phyloP scores from a whole-genome alignment of 2,113 vertebrate genomes.

The Cottus gobio region DNA sequence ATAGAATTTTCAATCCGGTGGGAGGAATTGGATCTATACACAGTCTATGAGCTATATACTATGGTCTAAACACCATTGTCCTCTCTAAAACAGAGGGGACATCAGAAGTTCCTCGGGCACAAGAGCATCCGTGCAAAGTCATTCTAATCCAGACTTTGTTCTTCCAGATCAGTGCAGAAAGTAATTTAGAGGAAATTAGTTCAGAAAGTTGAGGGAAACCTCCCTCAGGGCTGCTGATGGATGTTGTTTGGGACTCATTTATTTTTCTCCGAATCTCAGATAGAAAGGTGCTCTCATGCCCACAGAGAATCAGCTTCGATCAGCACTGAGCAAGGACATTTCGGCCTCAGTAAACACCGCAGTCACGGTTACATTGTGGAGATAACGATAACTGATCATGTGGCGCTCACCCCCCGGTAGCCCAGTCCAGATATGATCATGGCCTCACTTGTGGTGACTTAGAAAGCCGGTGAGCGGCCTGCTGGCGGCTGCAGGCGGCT shows the following conservation, averaged over 20 bases:
- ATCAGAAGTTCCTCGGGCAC: background rate
- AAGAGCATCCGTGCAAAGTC: conserved; percentile 5
- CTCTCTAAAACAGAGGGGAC: conserved; percentile 12
- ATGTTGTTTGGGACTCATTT: conserved; percentile 45
- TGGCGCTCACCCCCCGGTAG: conserved; percentile 24
- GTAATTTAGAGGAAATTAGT: conserved; percentile 18
- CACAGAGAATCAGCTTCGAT: conserved; percentile 58
- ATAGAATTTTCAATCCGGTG: background rate
- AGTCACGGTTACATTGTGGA: conserved; percentile 14
- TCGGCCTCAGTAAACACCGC: conserved; percentile 49
- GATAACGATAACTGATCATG: conserved; percentile 44
- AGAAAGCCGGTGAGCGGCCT: background rate
- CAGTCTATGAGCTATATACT: no score
- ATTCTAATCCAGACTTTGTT: conserved; percentile 31
- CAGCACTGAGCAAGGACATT: conserved; percentile 39
- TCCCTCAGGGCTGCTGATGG: conserved; percentile 30
- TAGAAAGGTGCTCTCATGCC: conserved; percentile 37
- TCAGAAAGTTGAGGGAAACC: conserved; percentile 24
- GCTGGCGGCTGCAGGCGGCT: conserved; percentile 16
- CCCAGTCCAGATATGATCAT: conserved; percentile 40
- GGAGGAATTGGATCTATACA: background rate
- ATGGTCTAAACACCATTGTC: conserved; percentile 18
- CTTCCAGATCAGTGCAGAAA: background rate
- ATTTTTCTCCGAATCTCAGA: conserved; percentile 44
- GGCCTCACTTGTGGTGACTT: conserved; percentile 27